These are phyloP conservation scores for Agelastica alni DNA, from an alignment of 2,888 invertebrate species.

Conservation along the genomic window DNA sequence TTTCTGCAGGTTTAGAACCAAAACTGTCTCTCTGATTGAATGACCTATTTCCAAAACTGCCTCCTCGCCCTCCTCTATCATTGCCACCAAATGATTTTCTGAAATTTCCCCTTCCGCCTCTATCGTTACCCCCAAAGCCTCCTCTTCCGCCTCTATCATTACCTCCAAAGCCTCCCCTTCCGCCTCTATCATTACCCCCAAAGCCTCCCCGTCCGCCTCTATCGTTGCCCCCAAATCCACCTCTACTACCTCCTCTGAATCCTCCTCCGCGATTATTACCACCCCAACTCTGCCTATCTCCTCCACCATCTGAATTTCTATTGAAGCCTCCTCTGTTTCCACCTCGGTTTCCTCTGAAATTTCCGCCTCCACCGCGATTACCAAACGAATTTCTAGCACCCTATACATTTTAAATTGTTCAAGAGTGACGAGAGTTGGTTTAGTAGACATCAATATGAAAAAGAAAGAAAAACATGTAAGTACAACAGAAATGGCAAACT, in stretches of 20 bases:
- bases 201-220: slow-evolving; percentile 44
- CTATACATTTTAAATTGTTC: slow-evolving; percentile 21
- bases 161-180: slow-evolving; percentile 39
- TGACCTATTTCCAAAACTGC: slow-evolving; percentile 47
- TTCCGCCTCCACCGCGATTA: slow-evolving; percentile 32
- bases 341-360: slow-evolving; percentile 16
- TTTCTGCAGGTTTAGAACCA: slow-evolving; percentile 63
- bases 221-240: slow-evolving; percentile 1
- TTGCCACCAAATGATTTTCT: slow-evolving; percentile 49
- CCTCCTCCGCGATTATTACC: slow-evolving; percentile 28
- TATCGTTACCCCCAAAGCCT: slow-evolving; percentile 38
- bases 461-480: slow-evolving; percentile 49
- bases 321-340: slow-evolving; percentile 24
- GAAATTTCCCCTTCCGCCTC: slow-evolving; percentile 44
- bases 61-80: slow-evolving; percentile 45
- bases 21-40: slow-evolving; percentile 69
- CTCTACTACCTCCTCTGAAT: slow-evolving; percentile 4
- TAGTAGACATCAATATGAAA: slow-evolving; percentile 40
- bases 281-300: slow-evolving; percentile 22
- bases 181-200: slow-evolving; percentile 39
- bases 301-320: slow-evolving; percentile 12
- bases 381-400: slow-evolving; percentile 40
- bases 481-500: slow-evolving; percentile 51
- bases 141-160: slow-evolving; percentile 46
- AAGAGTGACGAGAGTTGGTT: slow-evolving; percentile 25